Base-by-base conservation (phyloP, 2,797 vertebrate genomes). In the Atherinosoma microstoma region DNA sequence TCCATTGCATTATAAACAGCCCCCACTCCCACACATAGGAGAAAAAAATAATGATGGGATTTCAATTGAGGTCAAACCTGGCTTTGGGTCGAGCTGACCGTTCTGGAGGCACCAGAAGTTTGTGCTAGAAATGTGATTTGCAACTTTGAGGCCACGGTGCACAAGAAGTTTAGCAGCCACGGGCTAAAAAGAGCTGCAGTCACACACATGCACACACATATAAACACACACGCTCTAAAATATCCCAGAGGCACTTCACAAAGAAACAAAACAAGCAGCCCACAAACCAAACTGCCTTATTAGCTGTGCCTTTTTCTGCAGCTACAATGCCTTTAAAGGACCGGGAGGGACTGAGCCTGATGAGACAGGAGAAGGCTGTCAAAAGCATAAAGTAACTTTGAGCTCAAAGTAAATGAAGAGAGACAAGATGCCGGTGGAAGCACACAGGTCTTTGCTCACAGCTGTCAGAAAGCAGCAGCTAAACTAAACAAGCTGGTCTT, bases 241-340 rank as follows among this genome's bases (percentile, higher is more conserved):
- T 4, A 84, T 75, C 75, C 75, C 65, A 56, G 72, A 70, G 82
- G 77, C 67, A 29, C 40, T 64, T 75, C 64, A 83, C 72, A 77
- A 58, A 73, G 67, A 77, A 68, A 69, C 56, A 56, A 87, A 84
- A 89, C 64, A 77, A 78, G 27, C 70, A 67, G 57, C 76, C 65
- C 18, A 24, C 27, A 65, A 71, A 83, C 80, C 70, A 66, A 83
- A 72, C 67, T 35, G 75, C 75, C 79, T 79, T 75, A 79, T 85
- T 83, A 79, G 69, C 75, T 1, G 1, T 2, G 20, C 51, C 40
- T 61, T 64, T 72, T 40, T 64, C 34, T 10, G 67, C 67, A 58
- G 76, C 73, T 32, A 45, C 61, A n/a, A 29, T 24, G 40, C 73
- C 84, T 85, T 83, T 78, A 86, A 83, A 82, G 58, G 72, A 68